Evolutionary conservation across 2,888 invertebrate genomes (phyloP).

Genomic region (Napeogenes sylphis): DNA sequence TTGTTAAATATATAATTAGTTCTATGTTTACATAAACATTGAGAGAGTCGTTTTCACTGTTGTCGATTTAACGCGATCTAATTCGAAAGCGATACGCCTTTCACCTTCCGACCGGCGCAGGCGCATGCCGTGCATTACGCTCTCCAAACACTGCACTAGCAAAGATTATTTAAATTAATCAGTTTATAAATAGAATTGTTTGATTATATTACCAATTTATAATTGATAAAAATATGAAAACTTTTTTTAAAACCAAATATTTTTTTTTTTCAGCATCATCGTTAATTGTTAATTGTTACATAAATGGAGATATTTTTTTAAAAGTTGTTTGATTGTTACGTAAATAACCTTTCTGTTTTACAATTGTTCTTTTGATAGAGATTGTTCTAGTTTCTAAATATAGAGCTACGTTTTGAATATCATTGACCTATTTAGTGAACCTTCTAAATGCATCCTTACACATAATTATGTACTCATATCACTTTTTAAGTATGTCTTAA

Average conservation of each 20-base stretch:
- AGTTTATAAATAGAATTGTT: too few species aligned
- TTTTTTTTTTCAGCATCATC: too few species aligned
- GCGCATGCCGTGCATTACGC: conserved; percentile 41
- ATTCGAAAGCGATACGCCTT: conserved; percentile 76
- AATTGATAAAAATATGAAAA: too few species aligned
- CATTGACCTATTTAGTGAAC: conserved; percentile 25
- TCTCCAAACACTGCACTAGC: conserved; percentile 8
- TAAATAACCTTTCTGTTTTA: conserved; percentile 8
- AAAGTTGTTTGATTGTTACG: not conserved
- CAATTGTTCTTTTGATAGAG: conserved; percentile 14
- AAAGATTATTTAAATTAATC: too few species aligned
- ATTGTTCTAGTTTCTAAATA: conserved; percentile 21
- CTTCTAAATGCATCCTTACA: conserved; percentile 18
- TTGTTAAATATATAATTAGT: not conserved
- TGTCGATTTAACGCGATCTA: conserved; percentile 68
- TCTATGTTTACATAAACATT: conserved; percentile 31
- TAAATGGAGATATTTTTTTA: not conserved
- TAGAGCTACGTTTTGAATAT: conserved; percentile 21
- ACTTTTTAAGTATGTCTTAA: too few species aligned
- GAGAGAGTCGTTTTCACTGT: conserved; percentile 58
- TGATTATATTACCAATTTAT: too few species aligned
- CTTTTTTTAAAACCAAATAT: too few species aligned
- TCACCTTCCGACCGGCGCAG: conserved; percentile 62
- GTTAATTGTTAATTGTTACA: not conserved
- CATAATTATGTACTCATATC: not conserved